Evolutionary conservation across 1,140 invertebrate species (phyloP), one percentile per base, ranked within the genome.

Genomic region (Listronotus bonariensis): DNA sequence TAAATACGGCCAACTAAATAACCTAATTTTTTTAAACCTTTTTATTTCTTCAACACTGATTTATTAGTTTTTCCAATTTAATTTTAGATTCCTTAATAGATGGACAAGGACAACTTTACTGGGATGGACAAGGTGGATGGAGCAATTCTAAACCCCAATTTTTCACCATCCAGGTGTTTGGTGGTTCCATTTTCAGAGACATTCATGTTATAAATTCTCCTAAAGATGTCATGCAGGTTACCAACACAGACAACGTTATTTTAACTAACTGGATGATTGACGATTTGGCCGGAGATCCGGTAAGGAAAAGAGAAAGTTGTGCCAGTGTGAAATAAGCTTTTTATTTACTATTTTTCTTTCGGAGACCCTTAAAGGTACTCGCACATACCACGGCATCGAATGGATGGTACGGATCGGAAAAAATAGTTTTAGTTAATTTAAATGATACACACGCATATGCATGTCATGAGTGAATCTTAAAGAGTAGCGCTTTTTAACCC

Each of bases 151-250:
- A 62, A 57, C 58, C 65, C 12, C 58, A 67, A 18, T 62, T 67
- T 38, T 57, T 67, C 15, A 67, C 52, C 6, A 55, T 67, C 38
- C 18, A 56, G 9, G 48, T 54, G 1, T 56, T 40, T 51, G 65
- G 53, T 11, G 65, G 56, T 1, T 67, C 65, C 7, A 10, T 62
- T 49, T 62, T 67, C 12, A 56, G 34, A 51, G 53, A 67, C 31
- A 36, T 67, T 31, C 17, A 62, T 20, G 42, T 67, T 8, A 34
- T 62, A 15, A 67, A 67, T 40, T 55, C 40, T 5, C 58, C 65
- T 10, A 63, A 65, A 34, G 54, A 68, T 45, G 61, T 63, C 3
- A 49, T 68, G 8, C 62, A 68, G 34, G 34, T 68, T 34, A 63
- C 60, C 15, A 68, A 65, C 7, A 65, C 61, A 4, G 55, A 68